Evolutionary conservation across 2,888 invertebrate species (phyloP).

Genomic region (Aethes cnicana): DNA sequence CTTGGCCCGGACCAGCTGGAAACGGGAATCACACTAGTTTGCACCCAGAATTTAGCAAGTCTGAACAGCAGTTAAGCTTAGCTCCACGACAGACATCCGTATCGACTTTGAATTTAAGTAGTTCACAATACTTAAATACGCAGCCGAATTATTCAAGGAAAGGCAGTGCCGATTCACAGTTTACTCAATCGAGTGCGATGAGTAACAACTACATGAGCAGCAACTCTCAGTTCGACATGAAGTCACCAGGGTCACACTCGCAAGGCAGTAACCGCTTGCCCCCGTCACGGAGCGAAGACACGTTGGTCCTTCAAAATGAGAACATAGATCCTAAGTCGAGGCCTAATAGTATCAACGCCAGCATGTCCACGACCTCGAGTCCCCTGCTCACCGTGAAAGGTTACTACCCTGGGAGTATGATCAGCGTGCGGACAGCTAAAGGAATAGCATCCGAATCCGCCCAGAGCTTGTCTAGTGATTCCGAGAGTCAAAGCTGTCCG

Average conservation of each 20-base stretch:
- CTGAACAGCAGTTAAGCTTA: slow-evolving; percentile 88
- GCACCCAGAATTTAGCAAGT: slow-evolving; percentile 90
- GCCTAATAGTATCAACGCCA: slow-evolving; percentile 82
- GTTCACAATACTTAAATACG: slow-evolving; percentile 80
- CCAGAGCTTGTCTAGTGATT: slow-evolving; percentile 86
- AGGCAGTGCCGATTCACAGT: slow-evolving; percentile 83
- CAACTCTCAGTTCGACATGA: slow-evolving; percentile 72
- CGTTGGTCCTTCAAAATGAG: slow-evolving; percentile 79
- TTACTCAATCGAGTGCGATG: slow-evolving; percentile 77
- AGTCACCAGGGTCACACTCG: slow-evolving; percentile 68
- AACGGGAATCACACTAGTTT: slow-evolving; percentile 77
- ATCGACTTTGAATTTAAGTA: slow-evolving; percentile 76
- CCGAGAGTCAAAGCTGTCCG: slow-evolving; percentile 82
- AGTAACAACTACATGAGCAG: slow-evolving; percentile 69
- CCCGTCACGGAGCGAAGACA: slow-evolving; percentile 91
- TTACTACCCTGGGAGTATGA: slow-evolving; percentile 84
- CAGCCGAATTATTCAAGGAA: slow-evolving; percentile 74
- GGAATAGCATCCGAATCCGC: slow-evolving; percentile 84
- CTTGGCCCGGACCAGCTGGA: slow-evolving; percentile 92
- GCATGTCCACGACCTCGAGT: slow-evolving; percentile 86
- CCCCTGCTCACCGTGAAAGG: slow-evolving; percentile 85
- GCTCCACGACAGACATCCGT: slow-evolving; percentile 77
- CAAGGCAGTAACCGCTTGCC: slow-evolving; percentile 82
- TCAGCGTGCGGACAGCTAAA: slow-evolving; percentile 84
- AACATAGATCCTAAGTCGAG: slow-evolving; percentile 74